Base-by-base conservation (phyloP, 1,140 invertebrate species). In the Drosophila ercepeae region DNA sequence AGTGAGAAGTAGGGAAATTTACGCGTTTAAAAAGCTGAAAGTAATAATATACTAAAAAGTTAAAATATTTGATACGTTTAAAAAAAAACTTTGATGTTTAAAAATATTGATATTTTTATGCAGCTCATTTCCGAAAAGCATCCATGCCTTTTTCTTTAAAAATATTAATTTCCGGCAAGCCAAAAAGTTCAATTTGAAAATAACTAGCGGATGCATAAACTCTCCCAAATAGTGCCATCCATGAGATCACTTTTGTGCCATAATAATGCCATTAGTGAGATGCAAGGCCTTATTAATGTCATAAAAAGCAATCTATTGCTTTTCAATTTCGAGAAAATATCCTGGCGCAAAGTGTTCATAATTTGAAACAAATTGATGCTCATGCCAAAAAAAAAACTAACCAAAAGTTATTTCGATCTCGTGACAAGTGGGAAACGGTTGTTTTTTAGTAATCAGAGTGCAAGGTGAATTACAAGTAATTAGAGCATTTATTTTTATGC, bases 401-500 rank as follows among this genome's bases (percentile, higher is more conserved):
- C n/a, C n/a, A 36, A 16, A 39, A 7, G 0, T 16, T 39, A 60
- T 60, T 67, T 36, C 61, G 39, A 68, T 68, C 61, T 45, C 61
- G 61, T 65, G 46, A 53, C 63, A 67, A 65, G 44, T 64, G n/a
- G n/a, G n/a, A 65, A 52, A 39, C 41, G 19, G 41, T 9, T 6
- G 3, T 23, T 32, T 23, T 23, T 25, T 14, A 29, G 32, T 49
- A 49, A 25, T 18, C 39, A 7, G 42, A 13, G 16, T 9, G 32
- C 45, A 68, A 54, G 72, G 57, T 63, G 29, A 53, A 54, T 73
- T 73, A 44, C 27, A 44, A 45, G 57, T 55, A 73, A 73, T 73
- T 73, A 41, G 57, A 39, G 70, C 58, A 45, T 73, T 63, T 58
- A 71, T 36, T 73, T 73, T 73, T 63, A 73, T 63, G 69, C 29